Evolutionary conservation across 2,797 vertebrate genomes (phyloP).

Genomic region (Botia almorhae): DNA sequence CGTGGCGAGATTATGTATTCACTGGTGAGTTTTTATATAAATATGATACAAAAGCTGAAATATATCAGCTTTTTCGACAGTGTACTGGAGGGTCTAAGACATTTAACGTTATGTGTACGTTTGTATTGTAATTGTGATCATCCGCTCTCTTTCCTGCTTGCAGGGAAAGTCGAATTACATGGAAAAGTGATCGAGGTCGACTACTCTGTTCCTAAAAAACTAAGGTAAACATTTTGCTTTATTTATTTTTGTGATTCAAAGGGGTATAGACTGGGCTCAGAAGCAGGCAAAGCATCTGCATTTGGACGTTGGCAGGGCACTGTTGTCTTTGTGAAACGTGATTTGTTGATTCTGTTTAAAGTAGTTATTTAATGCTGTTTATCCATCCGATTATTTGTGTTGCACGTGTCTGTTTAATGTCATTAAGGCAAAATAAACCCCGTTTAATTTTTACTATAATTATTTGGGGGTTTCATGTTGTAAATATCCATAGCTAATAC

Average conservation of each 20-base stretch:
- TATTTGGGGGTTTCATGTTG: not conserved
- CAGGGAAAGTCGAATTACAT: conserved; percentile 94
- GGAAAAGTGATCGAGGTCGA: conserved; percentile 93
- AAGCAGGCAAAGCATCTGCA: not conserved
- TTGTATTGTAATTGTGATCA: not conserved
- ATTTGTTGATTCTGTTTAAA: not conserved
- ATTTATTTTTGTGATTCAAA: not conserved
- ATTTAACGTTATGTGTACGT: not conserved
- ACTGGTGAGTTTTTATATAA: not conserved
- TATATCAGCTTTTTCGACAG: not conserved
- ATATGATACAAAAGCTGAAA: not conserved
- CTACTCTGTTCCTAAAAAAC: conserved; percentile 86
- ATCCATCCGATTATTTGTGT: not conserved
- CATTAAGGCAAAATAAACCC: not conserved
- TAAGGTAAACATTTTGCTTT: conserved; percentile 81
- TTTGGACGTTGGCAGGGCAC: not conserved
- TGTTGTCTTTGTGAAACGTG: not conserved
- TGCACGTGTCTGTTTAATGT: not conserved
- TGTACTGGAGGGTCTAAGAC: not conserved
- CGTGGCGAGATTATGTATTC: not conserved
- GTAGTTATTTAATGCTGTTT: not conserved
- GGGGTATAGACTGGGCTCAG: not conserved
- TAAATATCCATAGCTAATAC: not conserved
- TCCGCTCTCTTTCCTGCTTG: conserved; percentile 26
- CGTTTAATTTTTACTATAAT: not conserved